These are phyloP conservation scores for Notamacropus eugenii DNA, from an alignment of 2,797 vertebrate genomes.

Conservation along the genomic window DNA sequence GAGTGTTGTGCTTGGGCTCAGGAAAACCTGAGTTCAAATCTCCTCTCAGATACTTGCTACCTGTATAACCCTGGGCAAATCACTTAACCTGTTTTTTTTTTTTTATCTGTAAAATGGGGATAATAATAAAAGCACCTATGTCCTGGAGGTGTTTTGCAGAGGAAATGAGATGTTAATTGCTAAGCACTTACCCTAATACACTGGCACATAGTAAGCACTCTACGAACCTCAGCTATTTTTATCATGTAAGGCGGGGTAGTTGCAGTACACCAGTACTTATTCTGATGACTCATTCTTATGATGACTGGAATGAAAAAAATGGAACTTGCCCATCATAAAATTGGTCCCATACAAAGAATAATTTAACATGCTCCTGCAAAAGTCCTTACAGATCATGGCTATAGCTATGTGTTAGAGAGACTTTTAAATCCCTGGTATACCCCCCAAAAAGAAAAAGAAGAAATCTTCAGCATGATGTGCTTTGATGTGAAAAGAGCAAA, in stretches of 20 bases:
- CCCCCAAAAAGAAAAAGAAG: background rate
- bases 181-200: background rate
- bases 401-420: background rate
- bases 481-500: background rate
- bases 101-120: background rate
- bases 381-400: background rate
- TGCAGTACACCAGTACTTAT: background rate
- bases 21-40: background rate
- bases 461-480: background rate
- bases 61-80: background rate
- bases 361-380: background rate
- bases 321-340: background rate
- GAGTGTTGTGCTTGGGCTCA: background rate
- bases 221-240: background rate
- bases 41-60: background rate
- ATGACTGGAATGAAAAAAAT: background rate
- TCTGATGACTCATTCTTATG: background rate
- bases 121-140: background rate
- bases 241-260: background rate
- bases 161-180: background rate
- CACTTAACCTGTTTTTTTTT: background rate
- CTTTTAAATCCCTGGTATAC: background rate
- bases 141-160: background rate
- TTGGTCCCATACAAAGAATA: background rate
- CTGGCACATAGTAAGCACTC: background rate